Evolutionary conservation across 2,113 vertebrate species (phyloP).

Genomic region (Cyphomyrus plagiostoma): DNA sequence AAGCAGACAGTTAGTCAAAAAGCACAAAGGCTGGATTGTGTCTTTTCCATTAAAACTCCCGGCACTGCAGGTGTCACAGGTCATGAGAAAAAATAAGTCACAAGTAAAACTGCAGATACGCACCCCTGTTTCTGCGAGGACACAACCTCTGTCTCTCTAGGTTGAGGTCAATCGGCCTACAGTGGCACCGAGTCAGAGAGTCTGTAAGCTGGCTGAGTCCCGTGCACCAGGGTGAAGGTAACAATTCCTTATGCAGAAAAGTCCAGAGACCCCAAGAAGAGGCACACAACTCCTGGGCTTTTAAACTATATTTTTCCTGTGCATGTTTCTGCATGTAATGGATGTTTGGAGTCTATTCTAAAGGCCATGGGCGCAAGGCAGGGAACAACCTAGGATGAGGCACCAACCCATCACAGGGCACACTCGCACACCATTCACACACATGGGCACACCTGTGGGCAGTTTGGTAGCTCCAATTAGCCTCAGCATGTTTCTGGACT

Average conservation of each 20-base stretch:
- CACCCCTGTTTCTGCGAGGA: neutral
- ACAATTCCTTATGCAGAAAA: neutral
- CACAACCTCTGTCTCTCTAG: neutral
- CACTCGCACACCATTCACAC: too few relatives aligned
- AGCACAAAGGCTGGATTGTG: neutral
- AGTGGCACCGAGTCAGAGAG: neutral
- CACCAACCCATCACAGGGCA: too few relatives aligned
- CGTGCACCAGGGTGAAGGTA: neutral
- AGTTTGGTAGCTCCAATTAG: too few relatives aligned
- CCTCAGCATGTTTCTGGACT: too few relatives aligned
- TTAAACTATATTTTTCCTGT: neutral
- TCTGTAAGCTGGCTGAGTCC: neutral
- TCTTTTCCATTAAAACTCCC: neutral
- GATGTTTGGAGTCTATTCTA: neutral
- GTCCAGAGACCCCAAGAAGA: neutral
- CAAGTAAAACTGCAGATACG: neutral
- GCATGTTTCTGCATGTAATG: neutral
- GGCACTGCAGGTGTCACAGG: neutral
- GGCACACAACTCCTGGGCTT: neutral
- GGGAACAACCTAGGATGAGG: too few relatives aligned
- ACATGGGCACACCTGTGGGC: too few relatives aligned
- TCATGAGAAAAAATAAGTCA: neutral
- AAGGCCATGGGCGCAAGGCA: too few relatives aligned
- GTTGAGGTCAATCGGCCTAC: neutral
- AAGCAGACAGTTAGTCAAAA: neutral